phyloP scores from a whole-genome alignment of 2,113 vertebrate genomes.

The Alectura lathami region DNA sequence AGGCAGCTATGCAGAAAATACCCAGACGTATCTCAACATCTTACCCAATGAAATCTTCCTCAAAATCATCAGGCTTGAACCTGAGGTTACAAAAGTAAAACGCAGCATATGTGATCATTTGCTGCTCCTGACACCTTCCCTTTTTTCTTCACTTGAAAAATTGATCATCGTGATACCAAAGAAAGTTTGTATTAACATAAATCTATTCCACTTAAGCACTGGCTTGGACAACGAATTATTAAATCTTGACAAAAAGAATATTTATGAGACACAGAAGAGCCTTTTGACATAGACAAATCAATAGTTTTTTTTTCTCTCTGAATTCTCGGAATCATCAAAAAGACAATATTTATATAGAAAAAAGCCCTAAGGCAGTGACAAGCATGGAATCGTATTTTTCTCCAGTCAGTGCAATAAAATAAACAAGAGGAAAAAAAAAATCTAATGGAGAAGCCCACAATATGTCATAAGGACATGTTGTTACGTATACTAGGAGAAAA shows the following conservation, averaged over 20 bases:
- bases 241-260: constrained; percentile 67
- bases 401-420: constrained; percentile 23
- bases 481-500: background rate
- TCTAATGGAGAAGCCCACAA: constrained; percentile 12
- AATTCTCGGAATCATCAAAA: constrained; percentile 55
- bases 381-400: background rate
- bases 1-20: background rate
- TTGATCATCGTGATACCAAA: constrained; percentile 42
- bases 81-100: background rate
- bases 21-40: background rate
- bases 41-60: background rate
- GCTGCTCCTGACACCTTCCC: background rate
- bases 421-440: constrained; percentile 56
- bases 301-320: constrained; percentile 3
- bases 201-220: constrained; percentile 64
- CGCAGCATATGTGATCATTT: background rate
- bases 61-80: background rate
- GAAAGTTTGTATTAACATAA: constrained; percentile 65
- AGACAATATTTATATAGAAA: constrained; percentile 31
- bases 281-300: constrained; percentile 57
- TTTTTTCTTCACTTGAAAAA: constrained; percentile 45
- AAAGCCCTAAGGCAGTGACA: constrained; percentile 27
- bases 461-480: background rate
- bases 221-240: constrained; percentile 52
- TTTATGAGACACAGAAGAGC: constrained; percentile 47